Conservation (phyloP, 2,797 vertebrate genomes). For the Heliangelus exortis region DNA sequence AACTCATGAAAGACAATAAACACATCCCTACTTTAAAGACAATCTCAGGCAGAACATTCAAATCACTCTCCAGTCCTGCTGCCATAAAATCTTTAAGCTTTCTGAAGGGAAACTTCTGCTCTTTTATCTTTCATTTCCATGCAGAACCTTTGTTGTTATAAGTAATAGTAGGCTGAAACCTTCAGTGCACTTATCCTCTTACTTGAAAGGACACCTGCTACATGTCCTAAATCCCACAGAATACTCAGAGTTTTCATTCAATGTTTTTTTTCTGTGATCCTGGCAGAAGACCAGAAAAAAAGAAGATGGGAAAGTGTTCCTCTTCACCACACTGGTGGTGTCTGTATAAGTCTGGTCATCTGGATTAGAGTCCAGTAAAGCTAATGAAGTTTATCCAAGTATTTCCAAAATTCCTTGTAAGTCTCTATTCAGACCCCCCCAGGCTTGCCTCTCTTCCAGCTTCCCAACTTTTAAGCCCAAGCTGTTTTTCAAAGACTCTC, state of each 20-base stretch:
- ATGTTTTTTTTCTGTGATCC: neutral
- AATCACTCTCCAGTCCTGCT: neutral
- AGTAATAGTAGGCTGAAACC: neutral
- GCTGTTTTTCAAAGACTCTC: neutral
- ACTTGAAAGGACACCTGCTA: neutral
- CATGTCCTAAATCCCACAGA: neutral
- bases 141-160: neutral
- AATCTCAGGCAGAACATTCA: neutral
- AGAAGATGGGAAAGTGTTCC: neutral
- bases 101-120: neutral
- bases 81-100: neutral
- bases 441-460: neutral
- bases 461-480: neutral
- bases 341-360: neutral
- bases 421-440: neutral
- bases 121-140: neutral
- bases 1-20: neutral
- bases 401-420: neutral
- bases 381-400: neutral
- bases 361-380: neutral
- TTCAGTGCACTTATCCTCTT: neutral
- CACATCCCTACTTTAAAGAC: neutral
- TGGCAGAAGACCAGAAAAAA: neutral
- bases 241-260: neutral
- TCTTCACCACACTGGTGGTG: neutral